Conservation (phyloP, 2,888 invertebrate species). For the Bimastos eiseni region DNA sequence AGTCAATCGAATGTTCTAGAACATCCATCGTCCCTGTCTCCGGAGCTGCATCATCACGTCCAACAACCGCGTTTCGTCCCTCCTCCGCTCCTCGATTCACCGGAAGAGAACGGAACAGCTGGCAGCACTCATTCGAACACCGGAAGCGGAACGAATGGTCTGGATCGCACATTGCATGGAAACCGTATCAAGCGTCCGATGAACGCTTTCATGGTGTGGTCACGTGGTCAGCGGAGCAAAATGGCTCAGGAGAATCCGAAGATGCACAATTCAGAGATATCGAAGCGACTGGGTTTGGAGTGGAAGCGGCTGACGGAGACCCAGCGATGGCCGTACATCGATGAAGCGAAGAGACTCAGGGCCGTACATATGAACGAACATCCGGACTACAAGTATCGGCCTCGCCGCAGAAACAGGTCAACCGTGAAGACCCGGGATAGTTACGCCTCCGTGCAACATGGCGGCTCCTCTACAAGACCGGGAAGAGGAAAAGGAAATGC, state of each 20-base stretch:
- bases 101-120: background rate
- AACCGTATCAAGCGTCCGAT: slow-evolving; percentile 92
- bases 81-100: background rate
- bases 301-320: slow-evolving; percentile 74
- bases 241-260: slow-evolving; percentile 91
- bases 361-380: background rate
- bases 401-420: background rate
- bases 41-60: background rate
- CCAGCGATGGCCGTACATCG: background rate
- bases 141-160: background rate
- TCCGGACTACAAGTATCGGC: background rate
- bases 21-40: background rate
- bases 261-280: slow-evolving; percentile 91
- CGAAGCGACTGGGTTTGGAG: slow-evolving; percentile 88
- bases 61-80: background rate
- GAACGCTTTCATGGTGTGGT: slow-evolving; percentile 99
- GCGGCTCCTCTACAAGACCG: background rate
- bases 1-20: background rate
- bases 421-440: background rate
- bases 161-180: slow-evolving; percentile 64
- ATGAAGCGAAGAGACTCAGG: background rate
- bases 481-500: background rate
- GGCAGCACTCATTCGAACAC: background rate
- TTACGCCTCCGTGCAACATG: background rate
- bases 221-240: slow-evolving; percentile 87